Percentiles rank a stretch among this genome's conserved stretches.
Evolutionary conservation across 2,797 vertebrate genomes (phyloP).

Genomic region (Xiphorhynchus erythropygius): DNA sequence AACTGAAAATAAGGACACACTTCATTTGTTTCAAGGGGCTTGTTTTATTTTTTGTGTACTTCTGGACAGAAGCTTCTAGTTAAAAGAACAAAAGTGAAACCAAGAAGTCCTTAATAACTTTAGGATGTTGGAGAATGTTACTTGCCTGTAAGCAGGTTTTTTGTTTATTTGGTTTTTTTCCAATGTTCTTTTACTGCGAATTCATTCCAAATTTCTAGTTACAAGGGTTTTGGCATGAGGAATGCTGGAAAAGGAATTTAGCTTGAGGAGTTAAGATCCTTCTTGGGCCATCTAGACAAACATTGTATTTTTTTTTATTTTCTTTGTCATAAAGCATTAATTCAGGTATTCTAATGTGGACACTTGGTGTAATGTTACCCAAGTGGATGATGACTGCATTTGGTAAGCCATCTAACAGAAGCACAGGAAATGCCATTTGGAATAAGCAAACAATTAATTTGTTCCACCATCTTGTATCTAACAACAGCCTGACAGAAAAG

Average conservation of each 20-base stretch:
- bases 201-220: slow-evolving; percentile 60
- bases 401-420: background rate
- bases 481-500: background rate
- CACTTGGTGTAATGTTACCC: background rate
- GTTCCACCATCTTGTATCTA: background rate
- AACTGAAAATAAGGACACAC: slow-evolving; percentile 75
- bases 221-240: background rate
- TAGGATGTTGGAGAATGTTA: slow-evolving; percentile 67
- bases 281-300: background rate
- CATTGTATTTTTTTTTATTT: background rate
- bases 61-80: slow-evolving; percentile 78
- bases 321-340: background rate
- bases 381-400: background rate
- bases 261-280: slow-evolving; percentile 46
- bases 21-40: slow-evolving; percentile 73
- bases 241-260: slow-evolving; percentile 54
- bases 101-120: slow-evolving; percentile 68
- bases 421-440: background rate
- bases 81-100: slow-evolving; percentile 77
- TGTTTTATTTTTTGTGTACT: slow-evolving; percentile 71
- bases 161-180: background rate
- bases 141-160: slow-evolving; percentile 48
- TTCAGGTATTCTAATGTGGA: background rate
- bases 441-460: background rate
- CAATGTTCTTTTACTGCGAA: slow-evolving; percentile 29